Base-by-base conservation (phyloP, 2,797 vertebrate genomes). In the Ptychobarbus kaznakovi region DNA sequence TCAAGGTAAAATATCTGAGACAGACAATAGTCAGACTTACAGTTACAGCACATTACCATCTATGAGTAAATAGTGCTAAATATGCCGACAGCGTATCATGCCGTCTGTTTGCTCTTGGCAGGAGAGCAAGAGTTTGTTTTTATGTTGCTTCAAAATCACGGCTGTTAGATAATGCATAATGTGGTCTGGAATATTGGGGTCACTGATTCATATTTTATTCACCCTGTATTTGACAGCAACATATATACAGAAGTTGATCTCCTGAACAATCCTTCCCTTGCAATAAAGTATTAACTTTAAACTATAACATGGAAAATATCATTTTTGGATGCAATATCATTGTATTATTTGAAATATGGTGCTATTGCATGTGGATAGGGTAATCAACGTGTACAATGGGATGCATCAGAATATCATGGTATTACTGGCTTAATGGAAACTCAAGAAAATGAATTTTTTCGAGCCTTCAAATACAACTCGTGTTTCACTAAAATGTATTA, bases 91-190 rank as follows among this genome's bases (percentile, higher is more conserved):
- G 80, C 49, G 46, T 35, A n/a, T 78, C 44, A n/a, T 76, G n/a
- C 79, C 68, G 70, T 87, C 73, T 84, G 73, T 84, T 79, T 80
- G 82, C 79, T 81, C 63, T 76, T 86, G 87, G 58, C 81, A 75
- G 61, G 68, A 73, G 72, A n/a, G 32, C 63, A 70, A 56, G 20
- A 58, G 20, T 42, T 20, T 72, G 51, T 78, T 85, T 83, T 81
- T 83, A 15, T 82, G 51, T 68, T 80, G 61, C 35, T 70, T 66
- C 49, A 82, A n/a, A 85, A 44, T 81, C 46, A 66, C 42, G 9
- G 38, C 28, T 87, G 81, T 58, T 75, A 82, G 61, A 82, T 75
- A 80, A 82, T 79, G 22, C 73, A 86, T 81, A 63, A 72, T 65
- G 70, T 79, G 80, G 74, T 89, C 84, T 76, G 83, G 63, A 85